Evolutionary conservation across 2,888 invertebrate species (phyloP).

Genomic region (Lycia hirtaria): DNA sequence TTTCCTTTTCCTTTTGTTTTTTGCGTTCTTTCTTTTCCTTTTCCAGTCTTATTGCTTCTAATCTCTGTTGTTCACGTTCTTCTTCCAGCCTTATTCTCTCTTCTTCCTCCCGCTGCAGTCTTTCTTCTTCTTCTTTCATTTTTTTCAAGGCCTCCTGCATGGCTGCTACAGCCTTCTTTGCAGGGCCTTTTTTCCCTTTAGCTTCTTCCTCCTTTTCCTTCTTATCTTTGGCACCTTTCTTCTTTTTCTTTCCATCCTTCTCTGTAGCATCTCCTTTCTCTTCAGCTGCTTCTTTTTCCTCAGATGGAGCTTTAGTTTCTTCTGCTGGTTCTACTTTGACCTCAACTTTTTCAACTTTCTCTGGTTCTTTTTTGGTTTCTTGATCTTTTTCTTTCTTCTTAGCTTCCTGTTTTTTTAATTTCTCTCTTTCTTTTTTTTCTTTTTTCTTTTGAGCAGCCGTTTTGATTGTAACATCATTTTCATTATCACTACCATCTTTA

Average conservation of each 20-base stretch:
- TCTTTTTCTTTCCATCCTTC: constrained; percentile 78
- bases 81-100: constrained; percentile 91
- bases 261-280: constrained; percentile 61
- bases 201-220: constrained; percentile 83
- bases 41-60: constrained; percentile 92
- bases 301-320: constrained; percentile 53
- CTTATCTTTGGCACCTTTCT: constrained; percentile 65
- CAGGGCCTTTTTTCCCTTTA: constrained; percentile 89
- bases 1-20: constrained; percentile 96
- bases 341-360: constrained; percentile 51
- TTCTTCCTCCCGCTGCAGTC: constrained; percentile 89
- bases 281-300: constrained; percentile 68
- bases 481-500: constrained; percentile 80
- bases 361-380: constrained; percentile 62
- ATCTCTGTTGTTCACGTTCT: constrained; percentile 89
- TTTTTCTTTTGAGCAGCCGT: constrained; percentile 95
- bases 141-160: constrained; percentile 97
- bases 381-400: constrained; percentile 84
- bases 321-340: constrained; percentile 52
- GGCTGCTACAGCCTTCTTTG: constrained; percentile 94
- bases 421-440: constrained; percentile 94
- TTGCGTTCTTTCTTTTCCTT: constrained; percentile 95
- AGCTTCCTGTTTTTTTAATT: constrained; percentile 89
- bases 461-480: constrained; percentile 88
- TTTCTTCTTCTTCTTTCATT: constrained; percentile 95